Evolutionary conservation across 1,140 invertebrate species (phyloP).

Genomic region (Drosophila paulistorum): DNA sequence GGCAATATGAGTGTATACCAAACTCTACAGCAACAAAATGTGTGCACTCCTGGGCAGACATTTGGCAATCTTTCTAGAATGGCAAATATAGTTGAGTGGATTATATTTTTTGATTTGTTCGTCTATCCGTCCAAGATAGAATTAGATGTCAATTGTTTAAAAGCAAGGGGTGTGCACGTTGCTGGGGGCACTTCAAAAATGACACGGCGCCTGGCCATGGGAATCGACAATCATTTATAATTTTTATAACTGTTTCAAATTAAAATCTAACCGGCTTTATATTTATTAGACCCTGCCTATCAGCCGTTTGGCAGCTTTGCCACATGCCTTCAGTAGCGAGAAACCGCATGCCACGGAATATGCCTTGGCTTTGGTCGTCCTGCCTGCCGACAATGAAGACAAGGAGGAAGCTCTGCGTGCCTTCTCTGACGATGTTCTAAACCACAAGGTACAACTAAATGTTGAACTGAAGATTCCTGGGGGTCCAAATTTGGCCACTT

Average conservation of each 20-base stretch:
- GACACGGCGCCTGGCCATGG: conserved; percentile 27
- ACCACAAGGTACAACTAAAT: conserved; percentile 89
- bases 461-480: conserved; percentile 86
- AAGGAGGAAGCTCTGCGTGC: conserved; percentile 89
- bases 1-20: conserved; percentile 40
- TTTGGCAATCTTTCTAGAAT: conserved; percentile 36
- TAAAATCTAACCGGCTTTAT: not conserved
- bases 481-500: conserved; percentile 87
- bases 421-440: conserved; percentile 87
- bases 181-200: conserved; percentile 51
- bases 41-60: conserved; percentile 19
- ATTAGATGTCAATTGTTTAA: conserved; percentile 9
- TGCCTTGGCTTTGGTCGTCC: conserved; percentile 90
- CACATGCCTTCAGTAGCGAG: conserved; percentile 89
- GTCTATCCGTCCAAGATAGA: conserved; percentile 20
- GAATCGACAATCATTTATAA: conserved; percentile 42
- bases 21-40: conserved; percentile 57
- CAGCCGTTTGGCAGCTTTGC: conserved; percentile 89
- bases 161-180: conserved; percentile 30
- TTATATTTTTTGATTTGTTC: conserved; percentile 67
- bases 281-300: conserved; percentile 82
- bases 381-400: conserved; percentile 94
- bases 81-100: not conserved
- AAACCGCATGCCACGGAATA: conserved; percentile 94
- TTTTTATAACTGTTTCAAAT: not conserved